Conservation (phyloP, 2,113 vertebrate genomes). For the Saguinus midas region DNA sequence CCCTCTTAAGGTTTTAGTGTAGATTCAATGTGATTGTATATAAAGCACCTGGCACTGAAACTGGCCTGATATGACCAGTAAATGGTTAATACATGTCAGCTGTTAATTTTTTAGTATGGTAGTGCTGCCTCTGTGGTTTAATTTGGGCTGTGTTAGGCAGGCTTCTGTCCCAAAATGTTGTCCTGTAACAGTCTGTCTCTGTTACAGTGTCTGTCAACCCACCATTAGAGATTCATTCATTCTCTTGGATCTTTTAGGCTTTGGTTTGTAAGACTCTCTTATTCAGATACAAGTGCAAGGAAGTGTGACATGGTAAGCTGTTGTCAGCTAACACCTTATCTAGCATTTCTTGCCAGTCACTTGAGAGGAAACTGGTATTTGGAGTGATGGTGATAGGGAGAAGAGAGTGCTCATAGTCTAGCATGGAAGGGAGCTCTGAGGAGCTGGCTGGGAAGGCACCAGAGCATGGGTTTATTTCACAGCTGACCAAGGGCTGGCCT, state of each 20-base stretch:
- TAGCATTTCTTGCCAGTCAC: slow-evolving; percentile 56
- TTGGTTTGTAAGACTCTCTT: slow-evolving; percentile 56
- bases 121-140: not conserved
- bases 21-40: slow-evolving; percentile 42
- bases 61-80: not conserved
- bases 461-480: not conserved
- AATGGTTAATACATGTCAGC: slow-evolving; percentile 37
- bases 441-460: not conserved
- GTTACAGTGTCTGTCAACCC: not conserved
- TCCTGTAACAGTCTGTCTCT: not conserved
- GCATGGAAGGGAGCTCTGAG: not conserved
- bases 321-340: slow-evolving; percentile 65
- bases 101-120: slow-evolving; percentile 43
- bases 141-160: slow-evolving; percentile 1
- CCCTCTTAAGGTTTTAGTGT: slow-evolving; percentile 29
- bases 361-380: slow-evolving; percentile 61
- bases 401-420: not conserved
- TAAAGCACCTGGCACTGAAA: not conserved
- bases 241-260: slow-evolving; percentile 46
- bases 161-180: slow-evolving; percentile 18
- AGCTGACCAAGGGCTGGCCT: not conserved
- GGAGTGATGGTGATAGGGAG: slow-evolving; percentile 17
- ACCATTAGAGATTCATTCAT: slow-evolving; percentile 34
- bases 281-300: slow-evolving; percentile 27
- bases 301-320: slow-evolving; percentile 57